Evolutionary conservation across 2,888 invertebrate species (phyloP).

Genomic region (Fragum whitleyi): DNA sequence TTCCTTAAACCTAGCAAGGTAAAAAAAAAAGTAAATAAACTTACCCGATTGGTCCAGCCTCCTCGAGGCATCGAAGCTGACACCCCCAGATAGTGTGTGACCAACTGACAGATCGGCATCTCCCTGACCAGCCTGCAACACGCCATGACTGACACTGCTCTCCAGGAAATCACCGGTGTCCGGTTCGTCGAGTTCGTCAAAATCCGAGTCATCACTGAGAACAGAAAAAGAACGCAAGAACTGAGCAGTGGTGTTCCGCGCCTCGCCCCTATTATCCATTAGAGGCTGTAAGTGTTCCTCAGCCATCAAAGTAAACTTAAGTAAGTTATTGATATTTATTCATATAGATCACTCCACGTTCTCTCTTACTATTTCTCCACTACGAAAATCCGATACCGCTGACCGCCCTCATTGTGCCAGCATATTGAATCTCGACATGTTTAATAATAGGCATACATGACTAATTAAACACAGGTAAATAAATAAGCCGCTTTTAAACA

Average conservation of each 20-base stretch:
- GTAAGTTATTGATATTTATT: not conserved
- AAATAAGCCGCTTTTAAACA: too few species aligned
- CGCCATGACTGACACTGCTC: not conserved
- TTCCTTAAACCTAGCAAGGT: too few species aligned
- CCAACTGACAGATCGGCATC: not conserved
- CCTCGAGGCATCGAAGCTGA: slow-evolving; percentile 8
- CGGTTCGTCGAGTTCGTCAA: slow-evolving; percentile 72
- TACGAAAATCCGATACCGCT: not conserved
- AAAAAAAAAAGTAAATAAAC: not conserved
- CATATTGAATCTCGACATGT: too few species aligned
- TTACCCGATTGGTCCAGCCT: slow-evolving; percentile 4
- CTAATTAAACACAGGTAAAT: too few species aligned
- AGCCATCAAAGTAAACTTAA: slow-evolving; percentile 17
- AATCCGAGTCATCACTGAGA: slow-evolving; percentile 73
- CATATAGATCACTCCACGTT: not conserved
- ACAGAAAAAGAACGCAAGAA: slow-evolving; percentile 73
- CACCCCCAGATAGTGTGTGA: slow-evolving; percentile 14
- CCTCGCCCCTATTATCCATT: slow-evolving; percentile 51
- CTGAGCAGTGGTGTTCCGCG: slow-evolving; percentile 62
- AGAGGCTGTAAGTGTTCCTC: slow-evolving; percentile 41
- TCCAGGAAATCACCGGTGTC: slow-evolving; percentile 59
- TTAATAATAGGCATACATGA: too few species aligned
- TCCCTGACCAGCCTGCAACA: not conserved
- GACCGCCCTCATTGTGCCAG: not conserved
- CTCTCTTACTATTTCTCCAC: not conserved